phyloP scores from a whole-genome alignment of 2,113 vertebrate genomes.

The Hiodon alosoides region DNA sequence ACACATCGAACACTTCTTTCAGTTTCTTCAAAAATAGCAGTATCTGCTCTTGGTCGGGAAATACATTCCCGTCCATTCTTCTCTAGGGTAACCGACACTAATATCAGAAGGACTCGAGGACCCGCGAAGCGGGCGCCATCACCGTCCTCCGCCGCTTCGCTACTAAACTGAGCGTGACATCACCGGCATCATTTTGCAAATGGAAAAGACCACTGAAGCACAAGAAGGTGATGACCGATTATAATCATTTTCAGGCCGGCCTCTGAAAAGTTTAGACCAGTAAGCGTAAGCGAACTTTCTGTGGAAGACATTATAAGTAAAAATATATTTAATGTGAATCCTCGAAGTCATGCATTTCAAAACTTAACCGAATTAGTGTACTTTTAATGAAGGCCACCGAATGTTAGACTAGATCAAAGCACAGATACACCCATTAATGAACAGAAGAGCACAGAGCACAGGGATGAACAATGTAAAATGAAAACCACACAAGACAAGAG shows the following conservation, averaged over 20 bases:
- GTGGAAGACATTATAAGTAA: too few species aligned
- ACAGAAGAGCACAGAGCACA: too few species aligned
- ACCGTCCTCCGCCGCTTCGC: constrained; percentile 20
- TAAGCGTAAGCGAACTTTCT: neutral
- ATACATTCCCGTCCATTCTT: constrained; percentile 45
- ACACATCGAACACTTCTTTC: constrained; percentile 89
- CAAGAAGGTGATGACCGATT: neutral
- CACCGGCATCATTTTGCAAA: constrained; percentile 19
- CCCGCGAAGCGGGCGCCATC: constrained; percentile 51
- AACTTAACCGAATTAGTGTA: too few species aligned
- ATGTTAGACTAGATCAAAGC: too few species aligned
- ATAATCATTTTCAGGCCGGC: neutral
- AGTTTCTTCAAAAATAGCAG: constrained; percentile 76
- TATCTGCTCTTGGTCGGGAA: constrained; percentile 59
- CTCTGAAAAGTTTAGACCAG: too few species aligned
- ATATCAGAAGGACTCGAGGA: constrained; percentile 12
- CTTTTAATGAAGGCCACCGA: too few species aligned
- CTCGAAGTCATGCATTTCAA: too few species aligned
- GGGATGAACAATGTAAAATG: too few species aligned
- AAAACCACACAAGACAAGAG: too few species aligned
- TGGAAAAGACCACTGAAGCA: constrained; percentile 5
- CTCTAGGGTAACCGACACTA: neutral
- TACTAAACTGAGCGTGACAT: constrained; percentile 35
- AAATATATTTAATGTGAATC: too few species aligned
- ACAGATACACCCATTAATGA: too few species aligned